Evolutionary conservation across 2,888 invertebrate genomes (phyloP).

Genomic region (Drosophila tripunctata): DNA sequence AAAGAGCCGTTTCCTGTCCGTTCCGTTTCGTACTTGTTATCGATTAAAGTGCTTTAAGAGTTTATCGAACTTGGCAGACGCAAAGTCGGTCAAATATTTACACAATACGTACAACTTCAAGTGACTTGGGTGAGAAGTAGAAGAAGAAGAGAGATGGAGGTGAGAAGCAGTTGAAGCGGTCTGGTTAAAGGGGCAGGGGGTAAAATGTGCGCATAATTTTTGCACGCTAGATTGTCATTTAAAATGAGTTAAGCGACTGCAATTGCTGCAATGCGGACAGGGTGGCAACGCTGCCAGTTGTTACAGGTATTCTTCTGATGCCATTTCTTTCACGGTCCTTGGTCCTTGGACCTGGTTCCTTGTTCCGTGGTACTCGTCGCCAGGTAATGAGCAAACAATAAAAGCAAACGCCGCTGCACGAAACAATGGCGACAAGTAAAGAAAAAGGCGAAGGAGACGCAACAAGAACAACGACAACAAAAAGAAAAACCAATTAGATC

Average conservation of each 20-base stretch:
- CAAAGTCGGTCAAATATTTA: constrained; percentile 57
- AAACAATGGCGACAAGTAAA: constrained; percentile 62
- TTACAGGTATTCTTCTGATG: neutral
- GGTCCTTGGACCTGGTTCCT: neutral
- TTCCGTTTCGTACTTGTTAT: constrained; percentile 52
- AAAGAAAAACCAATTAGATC: constrained; percentile 70
- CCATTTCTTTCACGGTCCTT: neutral
- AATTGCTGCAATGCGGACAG: constrained; percentile 73
- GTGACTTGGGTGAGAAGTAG: constrained; percentile 23
- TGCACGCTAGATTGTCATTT: constrained; percentile 83
- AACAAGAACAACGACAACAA: constrained; percentile 3
- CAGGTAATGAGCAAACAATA: constrained; percentile 79
- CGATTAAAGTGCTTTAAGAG: constrained; percentile 72
- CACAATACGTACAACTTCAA: constrained; percentile 23
- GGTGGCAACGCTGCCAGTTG: constrained; percentile 25
- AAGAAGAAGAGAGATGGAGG: too few relatives aligned
- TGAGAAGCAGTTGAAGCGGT: neutral
- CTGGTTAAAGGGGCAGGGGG: neutral
- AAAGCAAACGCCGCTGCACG: constrained; percentile 73
- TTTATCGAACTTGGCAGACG: constrained; percentile 70
- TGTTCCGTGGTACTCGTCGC: constrained; percentile 41
- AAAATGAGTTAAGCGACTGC: constrained; percentile 79
- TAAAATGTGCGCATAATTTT: constrained; percentile 56
- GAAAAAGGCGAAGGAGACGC: neutral
- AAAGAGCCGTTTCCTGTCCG: constrained; percentile 64